Evolutionary conservation across 2,113 vertebrate species (phyloP).

Genomic region (Clarias magur): DNA sequence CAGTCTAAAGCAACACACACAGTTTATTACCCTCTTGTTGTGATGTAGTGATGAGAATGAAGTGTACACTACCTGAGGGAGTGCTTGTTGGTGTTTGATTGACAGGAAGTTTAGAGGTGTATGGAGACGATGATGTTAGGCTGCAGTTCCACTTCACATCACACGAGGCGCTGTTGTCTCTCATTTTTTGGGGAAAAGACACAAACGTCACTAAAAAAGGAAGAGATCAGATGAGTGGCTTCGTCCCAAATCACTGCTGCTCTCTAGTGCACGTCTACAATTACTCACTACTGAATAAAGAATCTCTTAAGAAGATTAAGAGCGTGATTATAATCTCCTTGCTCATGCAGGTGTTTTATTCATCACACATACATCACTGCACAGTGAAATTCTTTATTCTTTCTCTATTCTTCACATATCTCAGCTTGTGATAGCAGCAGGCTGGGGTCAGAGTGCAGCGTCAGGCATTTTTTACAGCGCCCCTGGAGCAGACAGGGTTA

Average conservation of each 20-base stretch:
- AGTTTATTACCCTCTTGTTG: neutral
- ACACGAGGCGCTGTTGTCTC: slow-evolving; percentile 51
- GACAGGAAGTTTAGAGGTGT: slow-evolving; percentile 51
- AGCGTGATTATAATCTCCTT: neutral
- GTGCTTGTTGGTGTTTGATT: slow-evolving; percentile 60
- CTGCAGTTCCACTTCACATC: slow-evolving; percentile 61
- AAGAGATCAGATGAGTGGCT: neutral
- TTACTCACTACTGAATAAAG: neutral
- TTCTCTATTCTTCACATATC: too few species aligned
- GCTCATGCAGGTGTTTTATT: neutral
- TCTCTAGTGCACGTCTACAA: neutral
- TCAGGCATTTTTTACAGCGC: too few species aligned
- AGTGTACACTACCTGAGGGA: slow-evolving; percentile 56
- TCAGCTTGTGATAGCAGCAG: too few species aligned
- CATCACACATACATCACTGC: too few species aligned
- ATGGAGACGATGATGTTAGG: slow-evolving; percentile 33
- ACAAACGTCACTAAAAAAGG: slow-evolving; percentile 66
- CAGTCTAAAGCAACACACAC: slow-evolving; percentile 58
- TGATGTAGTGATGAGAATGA: neutral
- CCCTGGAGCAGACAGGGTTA: too few species aligned
- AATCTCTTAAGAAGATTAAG: neutral
- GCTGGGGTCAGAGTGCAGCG: too few species aligned
- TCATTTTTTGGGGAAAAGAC: slow-evolving; percentile 56
- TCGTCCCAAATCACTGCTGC: neutral
- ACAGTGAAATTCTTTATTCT: too few species aligned